Conservation (phyloP, 2,113 vertebrate genomes). For the Lamprotornis superbus region DNA sequence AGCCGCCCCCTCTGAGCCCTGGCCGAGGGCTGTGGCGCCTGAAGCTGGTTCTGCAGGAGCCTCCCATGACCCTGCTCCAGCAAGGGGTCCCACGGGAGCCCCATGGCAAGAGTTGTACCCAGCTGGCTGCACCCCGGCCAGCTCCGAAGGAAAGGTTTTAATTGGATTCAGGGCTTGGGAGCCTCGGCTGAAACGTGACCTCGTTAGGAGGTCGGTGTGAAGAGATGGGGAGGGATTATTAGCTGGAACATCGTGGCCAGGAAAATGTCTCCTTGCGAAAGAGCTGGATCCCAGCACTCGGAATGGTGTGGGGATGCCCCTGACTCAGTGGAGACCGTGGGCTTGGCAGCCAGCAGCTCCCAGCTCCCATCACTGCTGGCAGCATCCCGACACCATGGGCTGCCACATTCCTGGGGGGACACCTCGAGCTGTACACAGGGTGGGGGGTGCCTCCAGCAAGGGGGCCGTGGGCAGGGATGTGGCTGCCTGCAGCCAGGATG, state of each 20-base stretch:
- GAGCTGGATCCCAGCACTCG: accelerated
- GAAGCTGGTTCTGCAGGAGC: background rate
- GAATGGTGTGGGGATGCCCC: accelerated
- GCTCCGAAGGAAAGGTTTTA: background rate
- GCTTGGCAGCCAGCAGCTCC: background rate
- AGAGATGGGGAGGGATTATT: background rate
- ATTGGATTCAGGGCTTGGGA: constrained; percentile 32
- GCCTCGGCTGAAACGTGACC: background rate
- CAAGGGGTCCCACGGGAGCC: background rate
- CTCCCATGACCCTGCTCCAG: accelerated
- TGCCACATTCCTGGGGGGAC: background rate
- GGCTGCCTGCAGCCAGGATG: background rate
- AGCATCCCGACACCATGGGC: background rate
- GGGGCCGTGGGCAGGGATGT: background rate
- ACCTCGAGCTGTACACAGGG: accelerated
- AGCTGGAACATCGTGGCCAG: background rate
- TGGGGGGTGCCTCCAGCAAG: background rate
- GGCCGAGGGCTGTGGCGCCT: accelerated
- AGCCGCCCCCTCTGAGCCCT: background rate
- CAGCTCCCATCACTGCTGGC: background rate
- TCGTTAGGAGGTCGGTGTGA: background rate
- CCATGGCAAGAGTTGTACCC: background rate
- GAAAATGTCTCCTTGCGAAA: background rate
- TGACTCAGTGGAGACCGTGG: accelerated
- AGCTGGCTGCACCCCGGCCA: background rate